A percentile compares a stretch with the other conserved stretches of the same genome.
Conservation (phyloP, 1,140 invertebrate species). For the Lamellibrachia luymesi region DNA sequence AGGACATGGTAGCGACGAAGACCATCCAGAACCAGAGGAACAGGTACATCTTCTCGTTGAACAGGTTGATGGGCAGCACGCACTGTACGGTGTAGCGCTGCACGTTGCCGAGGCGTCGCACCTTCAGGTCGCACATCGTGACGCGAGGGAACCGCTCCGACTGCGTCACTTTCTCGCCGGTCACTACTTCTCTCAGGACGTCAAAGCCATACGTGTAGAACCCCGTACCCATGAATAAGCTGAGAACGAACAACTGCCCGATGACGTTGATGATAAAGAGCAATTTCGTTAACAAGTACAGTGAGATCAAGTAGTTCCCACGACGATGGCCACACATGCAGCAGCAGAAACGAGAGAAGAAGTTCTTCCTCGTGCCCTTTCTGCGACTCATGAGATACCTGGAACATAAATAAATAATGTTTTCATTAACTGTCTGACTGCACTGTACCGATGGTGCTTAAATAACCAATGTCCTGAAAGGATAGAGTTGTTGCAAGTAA, state of each 20-base stretch:
- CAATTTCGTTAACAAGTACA: constrained; percentile 60
- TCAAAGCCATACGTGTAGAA: constrained; percentile 60
- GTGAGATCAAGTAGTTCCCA: constrained; percentile 58
- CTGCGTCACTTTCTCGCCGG: constrained; percentile 46
- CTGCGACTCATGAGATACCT: no score
- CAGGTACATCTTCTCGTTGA: constrained; percentile 37
- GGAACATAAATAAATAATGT: no score
- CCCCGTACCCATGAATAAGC: constrained; percentile 59
- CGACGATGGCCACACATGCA: constrained; percentile 56
- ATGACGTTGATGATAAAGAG: constrained; percentile 59
- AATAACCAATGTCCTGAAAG: no score
- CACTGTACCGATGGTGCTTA: no score
- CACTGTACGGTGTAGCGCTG: constrained; percentile 55
- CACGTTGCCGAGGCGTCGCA: constrained; percentile 55
- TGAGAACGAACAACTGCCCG: constrained; percentile 59
- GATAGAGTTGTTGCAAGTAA: no score
- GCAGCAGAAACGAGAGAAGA: constrained; percentile 38
- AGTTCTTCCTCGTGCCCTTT: constrained; percentile 22
- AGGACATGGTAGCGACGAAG: constrained; percentile 39
- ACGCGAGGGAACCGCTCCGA: constrained; percentile 57
- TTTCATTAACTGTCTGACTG: no score
- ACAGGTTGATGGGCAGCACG: constrained; percentile 41
- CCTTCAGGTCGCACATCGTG: constrained; percentile 58
- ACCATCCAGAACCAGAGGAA: constrained; percentile 35
- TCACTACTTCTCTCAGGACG: constrained; percentile 50